Conservation (phyloP, 2,113 vertebrate species). For the Eurystomus gularis region DNA sequence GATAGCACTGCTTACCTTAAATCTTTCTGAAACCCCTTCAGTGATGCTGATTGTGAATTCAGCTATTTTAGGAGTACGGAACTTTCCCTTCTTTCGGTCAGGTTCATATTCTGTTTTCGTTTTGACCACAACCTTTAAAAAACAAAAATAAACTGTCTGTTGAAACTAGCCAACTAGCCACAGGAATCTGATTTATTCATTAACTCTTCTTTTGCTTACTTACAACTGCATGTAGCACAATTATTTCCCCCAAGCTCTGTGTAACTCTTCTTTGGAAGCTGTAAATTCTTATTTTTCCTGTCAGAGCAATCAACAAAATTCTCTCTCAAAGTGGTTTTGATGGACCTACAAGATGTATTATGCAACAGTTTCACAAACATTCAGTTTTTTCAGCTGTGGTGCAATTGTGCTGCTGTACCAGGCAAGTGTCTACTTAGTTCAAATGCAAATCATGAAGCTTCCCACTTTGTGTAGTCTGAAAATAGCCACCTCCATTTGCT, state of each 20-base stretch:
- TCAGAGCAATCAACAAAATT: not conserved
- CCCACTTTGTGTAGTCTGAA: not conserved
- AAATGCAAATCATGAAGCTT: not conserved
- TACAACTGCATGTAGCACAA: not conserved
- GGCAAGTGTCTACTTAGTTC: not conserved
- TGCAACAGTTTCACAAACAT: not conserved
- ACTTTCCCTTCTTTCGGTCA: slow-evolving; percentile 88
- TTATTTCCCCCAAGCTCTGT: not conserved
- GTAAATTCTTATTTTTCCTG: not conserved
- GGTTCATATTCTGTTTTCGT: slow-evolving; percentile 93
- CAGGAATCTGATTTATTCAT: not conserved
- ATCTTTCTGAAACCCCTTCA: slow-evolving; percentile 89
- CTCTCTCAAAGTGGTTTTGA: not conserved
- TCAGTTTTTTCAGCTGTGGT: not conserved
- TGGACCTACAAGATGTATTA: not conserved
- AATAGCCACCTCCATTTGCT: not conserved
- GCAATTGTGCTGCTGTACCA: not conserved
- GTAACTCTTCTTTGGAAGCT: not conserved
- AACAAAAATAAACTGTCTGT: not conserved
- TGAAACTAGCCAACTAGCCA: not conserved
- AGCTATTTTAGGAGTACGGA: slow-evolving; percentile 87
- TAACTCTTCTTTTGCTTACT: not conserved
- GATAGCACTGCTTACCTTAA: slow-evolving; percentile 83
- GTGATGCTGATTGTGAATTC: slow-evolving; percentile 95
- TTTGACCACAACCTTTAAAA: slow-evolving; percentile 89